Evolutionary conservation across 2,888 invertebrate genomes (phyloP), one percentile per base, ranked within the genome.

Genomic region (Spodoptera exigua): DNA sequence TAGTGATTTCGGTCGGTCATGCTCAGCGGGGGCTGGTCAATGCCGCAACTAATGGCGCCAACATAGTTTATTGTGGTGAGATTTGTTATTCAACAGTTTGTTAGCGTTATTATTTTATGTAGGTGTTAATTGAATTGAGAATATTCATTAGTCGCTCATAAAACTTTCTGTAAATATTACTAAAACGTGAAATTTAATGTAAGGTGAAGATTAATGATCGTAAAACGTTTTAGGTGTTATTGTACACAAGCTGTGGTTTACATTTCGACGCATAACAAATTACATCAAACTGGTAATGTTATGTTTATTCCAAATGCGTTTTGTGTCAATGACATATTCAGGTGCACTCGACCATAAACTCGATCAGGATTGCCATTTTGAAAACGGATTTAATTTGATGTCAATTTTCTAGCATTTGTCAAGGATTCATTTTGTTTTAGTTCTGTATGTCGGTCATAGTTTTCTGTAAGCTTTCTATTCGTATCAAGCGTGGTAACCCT

Each of bases 301-400:
- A 55, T 65, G 43, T 62, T 67, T 57, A 77, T 67, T 49, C 27
- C 45, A 51, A 66, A 79, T 65, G 85, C 17, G 57, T 59, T 81
- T 77, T 73, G 72, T 84, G 82, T 83, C 82, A 86, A 83, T 85
- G 82, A 73, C 78, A 36, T 45, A 70, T 53, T 47, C 43, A 52
- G 39, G 66, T 62, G 61, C 48, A 54, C 7, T 27, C 27, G 17
- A 60, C 35, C 18, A 44, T 37, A 55, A 46, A 56, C 37, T 14
- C 35, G 13, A 44, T 5, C 40, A 64, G 59, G 53, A 51, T 51
- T 76, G 72, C 18, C 56, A 57, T 11, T 32, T 39, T 34, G 11
- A 11, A 11, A 41, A 16, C 35, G 27, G 3, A 14, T 35, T 14
- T 36, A 37, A 32, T 16, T 43, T 32, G 3, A 27, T 21, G 16